Percentiles rank a stretch among this genome's conserved stretches.
Conservation (phyloP, 2,888 invertebrate genomes). For the Allophyes oxyacanthae region DNA sequence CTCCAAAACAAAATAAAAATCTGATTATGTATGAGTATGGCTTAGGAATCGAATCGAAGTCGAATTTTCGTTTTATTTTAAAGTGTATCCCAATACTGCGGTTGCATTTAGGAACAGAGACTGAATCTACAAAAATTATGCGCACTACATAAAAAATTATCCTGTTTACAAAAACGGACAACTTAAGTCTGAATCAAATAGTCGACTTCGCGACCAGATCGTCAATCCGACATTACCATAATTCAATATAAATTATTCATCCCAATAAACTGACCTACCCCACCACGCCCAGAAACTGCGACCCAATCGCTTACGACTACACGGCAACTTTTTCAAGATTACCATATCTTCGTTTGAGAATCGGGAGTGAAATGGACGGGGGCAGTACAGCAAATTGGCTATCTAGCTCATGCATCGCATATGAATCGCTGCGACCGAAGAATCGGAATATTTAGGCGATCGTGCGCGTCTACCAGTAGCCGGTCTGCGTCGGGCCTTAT, state of each 20-base stretch:
- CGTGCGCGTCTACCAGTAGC: slow-evolving; percentile 71
- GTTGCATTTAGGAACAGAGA: too few species aligned
- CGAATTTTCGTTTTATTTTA: too few species aligned
- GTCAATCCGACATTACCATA: slow-evolving; percentile 67
- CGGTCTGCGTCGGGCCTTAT: slow-evolving; percentile 72
- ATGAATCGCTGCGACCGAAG: slow-evolving; percentile 66
- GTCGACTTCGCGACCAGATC: slow-evolving; percentile 48
- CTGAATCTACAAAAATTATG: too few species aligned
- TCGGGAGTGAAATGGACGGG: slow-evolving; percentile 65
- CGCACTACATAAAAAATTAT: too few species aligned
- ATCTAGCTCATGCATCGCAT: slow-evolving; percentile 81
- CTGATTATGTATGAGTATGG: too few species aligned
- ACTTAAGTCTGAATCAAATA: slow-evolving; percentile 28
- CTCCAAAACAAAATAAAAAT: too few species aligned
- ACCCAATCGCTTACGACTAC: slow-evolving; percentile 55
- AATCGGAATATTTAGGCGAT: slow-evolving; percentile 77
- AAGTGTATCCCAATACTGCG: too few species aligned
- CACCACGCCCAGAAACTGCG: slow-evolving; percentile 56
- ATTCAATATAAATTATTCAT: slow-evolving; percentile 73
- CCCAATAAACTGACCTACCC: slow-evolving; percentile 67
- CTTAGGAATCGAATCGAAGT: too few species aligned
- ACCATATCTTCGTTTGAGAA: slow-evolving; percentile 81
- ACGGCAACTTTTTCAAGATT: slow-evolving; percentile 76
- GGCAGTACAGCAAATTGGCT: slow-evolving; percentile 77
- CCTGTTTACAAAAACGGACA: slow-evolving; percentile 32